phyloP scores from a whole-genome alignment of 1,140 invertebrate genomes.

The Drosophila grimshawi region DNA sequence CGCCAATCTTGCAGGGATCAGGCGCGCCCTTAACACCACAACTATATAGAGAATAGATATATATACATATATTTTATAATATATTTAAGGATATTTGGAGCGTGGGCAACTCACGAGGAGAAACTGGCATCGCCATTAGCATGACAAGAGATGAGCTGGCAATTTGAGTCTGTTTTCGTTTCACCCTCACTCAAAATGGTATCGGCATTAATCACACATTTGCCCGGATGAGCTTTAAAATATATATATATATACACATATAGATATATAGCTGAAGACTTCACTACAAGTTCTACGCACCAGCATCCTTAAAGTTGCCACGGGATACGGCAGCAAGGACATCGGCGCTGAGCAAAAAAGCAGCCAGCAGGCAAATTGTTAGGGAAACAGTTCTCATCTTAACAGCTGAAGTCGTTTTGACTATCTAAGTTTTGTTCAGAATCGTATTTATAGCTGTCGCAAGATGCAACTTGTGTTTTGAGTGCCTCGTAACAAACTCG shows the following conservation, averaged over 20 bases:
- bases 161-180: neutral
- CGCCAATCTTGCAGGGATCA: slow-evolving; percentile 7
- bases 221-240: slow-evolving; percentile 27
- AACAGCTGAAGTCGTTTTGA: neutral
- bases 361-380: slow-evolving; percentile 13
- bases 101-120: slow-evolving; percentile 5
- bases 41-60: slow-evolving; percentile 5
- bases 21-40: neutral
- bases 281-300: slow-evolving; percentile 13
- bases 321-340: neutral
- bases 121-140: slow-evolving; percentile 3
- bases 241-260: neutral
- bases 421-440: no score
- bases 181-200: slow-evolving; percentile 22
- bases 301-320: slow-evolving; percentile 7
- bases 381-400: slow-evolving; percentile 15
- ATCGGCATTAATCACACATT: slow-evolving; percentile 16
- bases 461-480: neutral
- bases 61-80: neutral
- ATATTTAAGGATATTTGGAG: neutral
- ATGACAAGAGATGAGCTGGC: slow-evolving; percentile 2
- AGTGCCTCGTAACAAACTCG: slow-evolving; percentile 1
- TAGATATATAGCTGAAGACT: neutral
- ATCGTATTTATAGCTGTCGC: slow-evolving; percentile 8
- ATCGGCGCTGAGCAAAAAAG: slow-evolving; percentile 1